A percentile compares a stretch with the other conserved stretches of the same genome.
Evolutionary conservation across 1,140 invertebrate species (phyloP).

Genomic region (Cydia fagiglandana): DNA sequence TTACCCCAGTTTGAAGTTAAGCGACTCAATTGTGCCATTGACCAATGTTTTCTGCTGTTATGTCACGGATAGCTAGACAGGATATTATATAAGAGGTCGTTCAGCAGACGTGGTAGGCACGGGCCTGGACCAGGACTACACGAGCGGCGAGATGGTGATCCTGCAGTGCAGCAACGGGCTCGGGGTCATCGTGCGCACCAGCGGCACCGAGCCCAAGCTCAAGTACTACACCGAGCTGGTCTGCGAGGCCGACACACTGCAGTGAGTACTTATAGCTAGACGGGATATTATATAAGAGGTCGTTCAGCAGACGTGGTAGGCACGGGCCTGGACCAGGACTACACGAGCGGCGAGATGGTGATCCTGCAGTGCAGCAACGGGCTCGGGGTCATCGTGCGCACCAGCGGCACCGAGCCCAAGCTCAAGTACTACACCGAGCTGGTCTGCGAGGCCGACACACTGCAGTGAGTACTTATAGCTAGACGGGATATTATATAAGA

Average conservation of each 20-base stretch:
- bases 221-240: slow-evolving; percentile 98
- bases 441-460: slow-evolving; percentile 81
- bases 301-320: slow-evolving; percentile 55
- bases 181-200: slow-evolving; percentile 93
- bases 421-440: slow-evolving; percentile 98
- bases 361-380: slow-evolving; percentile 96
- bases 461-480: slow-evolving; percentile 38
- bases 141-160: slow-evolving; percentile 96
- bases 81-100: background rate
- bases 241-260: slow-evolving; percentile 77
- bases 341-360: slow-evolving; percentile 94
- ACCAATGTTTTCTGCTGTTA: background rate
- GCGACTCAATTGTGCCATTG: too few species aligned
- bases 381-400: slow-evolving; percentile 92
- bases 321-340: slow-evolving; percentile 67
- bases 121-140: slow-evolving; percentile 67
- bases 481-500: background rate
- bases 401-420: slow-evolving; percentile 99
- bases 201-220: slow-evolving; percentile 99
- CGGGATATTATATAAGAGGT: background rate
- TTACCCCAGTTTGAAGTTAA: too few species aligned
- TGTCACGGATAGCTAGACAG: background rate
- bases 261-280: slow-evolving; percentile 38
- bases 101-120: slow-evolving; percentile 63
- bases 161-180: slow-evolving; percentile 94